Conservation (phyloP, 2,888 invertebrate genomes). For the Neuroscelio doddi region DNA sequence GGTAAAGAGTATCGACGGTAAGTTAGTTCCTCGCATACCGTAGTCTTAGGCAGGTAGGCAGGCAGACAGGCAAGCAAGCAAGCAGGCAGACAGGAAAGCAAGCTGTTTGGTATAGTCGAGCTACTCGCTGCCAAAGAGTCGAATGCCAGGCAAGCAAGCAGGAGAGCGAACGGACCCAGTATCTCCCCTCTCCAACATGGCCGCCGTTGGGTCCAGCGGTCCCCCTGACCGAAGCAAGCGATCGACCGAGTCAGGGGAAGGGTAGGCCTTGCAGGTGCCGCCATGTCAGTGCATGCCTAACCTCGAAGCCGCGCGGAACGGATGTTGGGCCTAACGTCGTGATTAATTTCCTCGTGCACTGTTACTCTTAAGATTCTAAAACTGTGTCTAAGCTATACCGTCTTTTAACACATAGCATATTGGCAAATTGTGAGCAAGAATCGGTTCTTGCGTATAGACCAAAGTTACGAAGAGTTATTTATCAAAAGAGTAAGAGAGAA, state of each 20-base stretch:
- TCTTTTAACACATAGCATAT: slow-evolving; percentile 11
- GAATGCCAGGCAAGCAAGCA: slow-evolving; percentile 56
- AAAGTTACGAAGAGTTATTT: not conserved
- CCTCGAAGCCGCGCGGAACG: slow-evolving; percentile 69
- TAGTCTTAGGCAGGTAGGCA: slow-evolving; percentile 55
- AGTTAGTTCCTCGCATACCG: slow-evolving; percentile 60
- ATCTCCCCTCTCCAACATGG: slow-evolving; percentile 69
- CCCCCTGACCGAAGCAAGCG: slow-evolving; percentile 58
- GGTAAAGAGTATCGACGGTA: slow-evolving; percentile 56
- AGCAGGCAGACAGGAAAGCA: slow-evolving; percentile 50
- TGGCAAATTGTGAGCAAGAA: slow-evolving; percentile 1
- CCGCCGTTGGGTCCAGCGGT: slow-evolving; percentile 65
- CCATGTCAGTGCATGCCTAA: slow-evolving; percentile 72
- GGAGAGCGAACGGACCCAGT: slow-evolving; percentile 28
- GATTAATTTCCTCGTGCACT: slow-evolving; percentile 42
- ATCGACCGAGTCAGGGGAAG: slow-evolving; percentile 61
- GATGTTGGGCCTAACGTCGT: slow-evolving; percentile 60
- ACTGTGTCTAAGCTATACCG: not conserved
- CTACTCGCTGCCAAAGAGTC: slow-evolving; percentile 57
- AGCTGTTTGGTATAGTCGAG: slow-evolving; percentile 60
- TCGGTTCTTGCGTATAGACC: not conserved
- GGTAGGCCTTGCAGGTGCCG: slow-evolving; percentile 70
- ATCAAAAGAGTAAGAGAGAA: not conserved
- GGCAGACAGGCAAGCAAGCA: slow-evolving; percentile 45
- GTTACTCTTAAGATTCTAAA: slow-evolving; percentile 27